Evolutionary conservation across 2,888 invertebrate genomes (phyloP).

Genomic region (Cataglyphis rosenhaueri): DNA sequence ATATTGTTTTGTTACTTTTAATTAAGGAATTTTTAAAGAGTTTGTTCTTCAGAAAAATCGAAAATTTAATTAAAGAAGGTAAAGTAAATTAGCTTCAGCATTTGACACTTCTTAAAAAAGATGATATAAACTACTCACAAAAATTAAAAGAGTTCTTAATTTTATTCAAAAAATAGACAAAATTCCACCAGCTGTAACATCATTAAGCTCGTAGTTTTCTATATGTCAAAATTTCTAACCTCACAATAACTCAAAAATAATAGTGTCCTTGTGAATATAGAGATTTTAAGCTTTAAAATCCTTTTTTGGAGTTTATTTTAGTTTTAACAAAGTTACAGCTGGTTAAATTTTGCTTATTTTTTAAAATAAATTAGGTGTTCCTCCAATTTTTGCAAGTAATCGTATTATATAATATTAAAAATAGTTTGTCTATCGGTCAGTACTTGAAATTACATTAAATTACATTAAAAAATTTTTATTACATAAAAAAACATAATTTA

Average conservation of each 20-base stretch:
- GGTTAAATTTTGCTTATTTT: too few species aligned
- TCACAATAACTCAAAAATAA: too few species aligned
- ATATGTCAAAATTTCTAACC: too few species aligned
- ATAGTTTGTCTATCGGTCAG: neutral
- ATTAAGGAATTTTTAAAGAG: slow-evolving; percentile 39
- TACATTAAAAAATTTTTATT: neutral
- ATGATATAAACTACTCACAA: neutral
- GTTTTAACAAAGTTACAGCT: too few species aligned
- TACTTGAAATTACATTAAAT: neutral
- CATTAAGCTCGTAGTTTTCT: neutral
- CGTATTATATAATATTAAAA: neutral
- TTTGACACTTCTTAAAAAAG: neutral
- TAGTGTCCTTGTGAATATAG: too few species aligned
- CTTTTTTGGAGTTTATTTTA: too few species aligned
- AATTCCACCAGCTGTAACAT: neutral
- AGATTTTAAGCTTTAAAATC: too few species aligned
- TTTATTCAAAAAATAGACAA: neutral
- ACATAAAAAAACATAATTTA: neutral
- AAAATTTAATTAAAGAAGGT: slow-evolving; percentile 3
- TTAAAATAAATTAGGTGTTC: too few species aligned
- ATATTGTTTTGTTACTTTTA: slow-evolving; percentile 23
- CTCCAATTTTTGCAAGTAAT: too few species aligned
- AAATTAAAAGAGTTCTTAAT: too few species aligned
- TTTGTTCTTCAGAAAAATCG: neutral
- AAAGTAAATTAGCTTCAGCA: neutral